phyloP scores from a whole-genome alignment of 1,140 invertebrate species.

The Macrocentrus cingulum region DNA sequence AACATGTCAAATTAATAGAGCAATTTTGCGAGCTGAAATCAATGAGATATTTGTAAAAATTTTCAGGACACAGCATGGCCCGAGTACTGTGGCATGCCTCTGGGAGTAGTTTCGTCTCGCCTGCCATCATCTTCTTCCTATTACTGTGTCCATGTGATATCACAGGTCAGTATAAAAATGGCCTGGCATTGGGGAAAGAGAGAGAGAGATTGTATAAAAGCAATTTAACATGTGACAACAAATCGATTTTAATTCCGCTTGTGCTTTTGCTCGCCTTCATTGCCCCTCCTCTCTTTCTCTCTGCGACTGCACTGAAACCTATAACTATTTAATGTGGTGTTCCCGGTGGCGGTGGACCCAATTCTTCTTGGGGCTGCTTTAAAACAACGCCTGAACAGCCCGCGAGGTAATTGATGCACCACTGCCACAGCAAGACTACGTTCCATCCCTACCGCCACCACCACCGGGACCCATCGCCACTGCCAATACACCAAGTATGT shows the following conservation, averaged over 20 bases:
- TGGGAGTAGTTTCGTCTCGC: constrained; percentile 71
- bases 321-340: constrained; percentile 41
- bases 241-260: neutral
- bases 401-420: constrained; percentile 49
- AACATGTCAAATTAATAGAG: too few species aligned
- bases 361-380: constrained; percentile 34
- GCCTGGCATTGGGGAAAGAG: neutral
- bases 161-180: constrained; percentile 52
- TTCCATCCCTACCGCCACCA: constrained; percentile 58
- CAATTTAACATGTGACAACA: neutral
- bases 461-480: constrained; percentile 61
- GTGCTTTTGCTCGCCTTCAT: neutral
- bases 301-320: neutral
- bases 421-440: constrained; percentile 48
- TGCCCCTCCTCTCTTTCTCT: neutral
- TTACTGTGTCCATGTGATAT: constrained; percentile 69
- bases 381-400: constrained; percentile 40
- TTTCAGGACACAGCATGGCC: constrained; percentile 79
- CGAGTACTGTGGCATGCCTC: constrained; percentile 77
- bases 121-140: constrained; percentile 65
- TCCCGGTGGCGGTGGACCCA: constrained; percentile 52
- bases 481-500: constrained; percentile 67
- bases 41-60: constrained; percentile 22
- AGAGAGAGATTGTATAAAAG: neutral
- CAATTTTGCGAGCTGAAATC: too few species aligned